phyloP scores from a whole-genome alignment of 2,888 invertebrate genomes.

The Lasioglossum calceatum region DNA sequence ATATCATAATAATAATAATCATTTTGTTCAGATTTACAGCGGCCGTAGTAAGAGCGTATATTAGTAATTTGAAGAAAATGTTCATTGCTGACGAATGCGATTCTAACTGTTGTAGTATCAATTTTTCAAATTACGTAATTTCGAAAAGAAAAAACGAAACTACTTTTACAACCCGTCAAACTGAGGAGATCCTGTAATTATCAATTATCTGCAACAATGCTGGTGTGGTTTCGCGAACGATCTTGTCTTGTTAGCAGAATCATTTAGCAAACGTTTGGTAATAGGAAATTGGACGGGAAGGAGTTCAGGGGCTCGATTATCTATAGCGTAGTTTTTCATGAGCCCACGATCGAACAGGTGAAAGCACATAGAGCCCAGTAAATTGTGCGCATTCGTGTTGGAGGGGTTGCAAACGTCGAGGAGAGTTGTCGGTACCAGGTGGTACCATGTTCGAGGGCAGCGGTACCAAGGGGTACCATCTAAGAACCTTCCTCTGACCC shows the following conservation, averaged over 20 bases:
- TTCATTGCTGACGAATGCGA: neutral
- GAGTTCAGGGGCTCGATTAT: constrained; percentile 46
- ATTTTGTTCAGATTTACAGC: neutral
- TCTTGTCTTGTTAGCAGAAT: neutral
- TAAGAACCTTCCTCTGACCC: constrained; percentile 63
- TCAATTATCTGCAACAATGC: neutral
- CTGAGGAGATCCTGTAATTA: neutral
- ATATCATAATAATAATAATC: neutral
- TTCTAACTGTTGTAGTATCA: neutral
- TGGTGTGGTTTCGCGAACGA: neutral
- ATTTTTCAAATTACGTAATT: neutral
- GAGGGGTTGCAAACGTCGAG: constrained; percentile 59
- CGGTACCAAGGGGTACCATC: constrained; percentile 81
- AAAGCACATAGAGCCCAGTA: constrained; percentile 59
- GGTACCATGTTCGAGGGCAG: constrained; percentile 77
- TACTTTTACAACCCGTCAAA: neutral
- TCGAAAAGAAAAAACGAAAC: neutral
- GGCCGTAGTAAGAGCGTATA: neutral
- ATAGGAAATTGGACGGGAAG: constrained; percentile 22
- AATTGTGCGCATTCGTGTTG: constrained; percentile 66
- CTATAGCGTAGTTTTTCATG: constrained; percentile 46
- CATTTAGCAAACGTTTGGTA: neutral
- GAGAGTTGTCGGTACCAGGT: constrained; percentile 76
- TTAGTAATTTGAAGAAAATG: neutral
- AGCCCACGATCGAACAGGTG: constrained; percentile 69